Base-by-base conservation (phyloP, 2,888 invertebrate genomes). In the Dascillus cervinus region DNA sequence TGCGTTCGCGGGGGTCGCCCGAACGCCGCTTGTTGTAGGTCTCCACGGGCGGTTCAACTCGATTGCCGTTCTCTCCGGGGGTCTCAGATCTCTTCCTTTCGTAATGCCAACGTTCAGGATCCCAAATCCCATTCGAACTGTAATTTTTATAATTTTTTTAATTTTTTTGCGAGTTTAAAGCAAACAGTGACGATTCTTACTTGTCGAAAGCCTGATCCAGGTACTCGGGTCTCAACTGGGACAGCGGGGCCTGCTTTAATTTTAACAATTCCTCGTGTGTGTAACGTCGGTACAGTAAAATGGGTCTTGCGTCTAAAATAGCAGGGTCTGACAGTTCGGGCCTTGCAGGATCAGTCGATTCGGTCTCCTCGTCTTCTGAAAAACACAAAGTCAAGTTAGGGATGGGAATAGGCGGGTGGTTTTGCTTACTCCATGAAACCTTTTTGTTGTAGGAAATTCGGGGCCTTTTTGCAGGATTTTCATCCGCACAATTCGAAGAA, bases 161-260 rank as follows among this genome's bases (percentile, higher is more conserved):
- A n/a, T n/a, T n/a, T n/a, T n/a, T n/a, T n/a, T n/a, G n/a, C n/a
- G n/a, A n/a, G n/a, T n/a, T n/a, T n/a, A n/a, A n/a, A n/a, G n/a
- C n/a, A n/a, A n/a, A n/a, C n/a, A n/a, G n/a, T n/a, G 17, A 8
- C 17, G 8, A 4, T 8, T 6, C 69, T 54, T 60, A 75, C 76
- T 72, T 72, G 53, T 71, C 71, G 54, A 67, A 70, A 29, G 67
- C 67, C 44, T 65, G 60, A 50, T 75, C 72, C 41, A 79, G 62
- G 62, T 78, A 80, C 47, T 77, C 75, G n/a, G 89, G 85, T 53
- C 80, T 75, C 38, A 69, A 72, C 56, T 76, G 77, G 25, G 87
- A 79, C 41, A 77, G 68, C 37, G 82, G 79, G 48, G 76, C 75
- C 55, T 75, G 73, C 34, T 82, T 75, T 46, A 89, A 70, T 23